Evolutionary conservation across 2,113 vertebrate genomes (phyloP), one percentile per base, ranked within the genome.

Genomic region (Poeciliopsis turrubarensis): DNA sequence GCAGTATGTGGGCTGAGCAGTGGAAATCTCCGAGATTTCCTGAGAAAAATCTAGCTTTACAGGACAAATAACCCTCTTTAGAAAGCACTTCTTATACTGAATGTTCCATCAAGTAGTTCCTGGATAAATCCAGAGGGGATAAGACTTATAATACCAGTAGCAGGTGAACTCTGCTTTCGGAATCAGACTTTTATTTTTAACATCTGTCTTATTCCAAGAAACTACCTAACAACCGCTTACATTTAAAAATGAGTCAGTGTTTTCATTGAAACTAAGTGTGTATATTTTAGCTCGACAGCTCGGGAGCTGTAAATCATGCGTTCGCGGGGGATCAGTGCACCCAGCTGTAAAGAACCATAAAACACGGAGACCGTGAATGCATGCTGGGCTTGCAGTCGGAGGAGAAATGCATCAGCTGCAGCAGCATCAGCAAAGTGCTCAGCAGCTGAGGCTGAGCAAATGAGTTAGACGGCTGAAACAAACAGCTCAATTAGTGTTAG

Each of bases 1-100:
- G 65, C 62, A 74, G 77, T 81, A 86, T 86, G 87, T 91, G 90
- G 87, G 89, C 75, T 71, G 80, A 83, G 65, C 63, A 34, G 72
- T 70, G 75, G 77, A 79, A 39, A 78, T 72, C 74, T 75, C 75
- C 85, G 73, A 86, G 85, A 25, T 83, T 88, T 90, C 84, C 89
- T 88, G 83, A 88, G 80, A 86, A 83, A 37, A 81, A 78, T 68
- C 47, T 77, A 87, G 75, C 86, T 82, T 89, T 79, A 79, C 77
- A 80, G 82, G 77, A 86, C 76, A 79, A 66, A 51, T 77, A 78
- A 75, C 75, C 70, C 81, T 72, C 73, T 1, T 22, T 29, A 63
- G 41, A 68, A 78, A 77, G 41, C 39, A 27, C 78, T 39, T 72
- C 72, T 82, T 68, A 68, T 81, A 78, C 75, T 64, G 77, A 31